Evolutionary conservation across 2,888 invertebrate species (phyloP), one percentile per base, ranked within the genome.

Genomic region (Sylvicola cinctus): DNA sequence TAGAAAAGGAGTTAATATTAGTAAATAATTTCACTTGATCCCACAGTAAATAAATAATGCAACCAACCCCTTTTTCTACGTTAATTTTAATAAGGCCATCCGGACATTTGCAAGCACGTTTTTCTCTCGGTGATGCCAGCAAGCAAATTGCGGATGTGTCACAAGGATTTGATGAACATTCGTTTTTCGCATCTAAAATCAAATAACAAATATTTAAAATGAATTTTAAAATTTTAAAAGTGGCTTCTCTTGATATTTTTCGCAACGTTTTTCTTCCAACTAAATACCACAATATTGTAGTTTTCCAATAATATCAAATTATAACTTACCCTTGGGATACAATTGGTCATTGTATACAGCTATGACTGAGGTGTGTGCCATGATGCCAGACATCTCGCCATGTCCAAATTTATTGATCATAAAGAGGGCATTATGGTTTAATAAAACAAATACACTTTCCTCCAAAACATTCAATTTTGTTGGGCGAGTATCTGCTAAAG

Each of bases 401-500:
- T 56, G 54, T 12, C 72, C 73, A 50, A 74, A 77, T 50, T 78
- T 78, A 46, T 71, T 64, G 54, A 76, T 56, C 43, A 65, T 63
- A 28, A 71, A 55, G 30, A 78, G 65, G 40, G 65, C 66, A 46
- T 74, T 68, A 33, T 65, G 66, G 45, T 70, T 70, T 3, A 74
- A 66, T 27, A 73, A 68, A 16, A 78, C 62, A 48, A 70, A 80
- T 10, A 78, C 49, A 38, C 57, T 62, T 46, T 78, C 74, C 51
- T 78, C 79, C 49, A 80, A 79, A 1, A 80, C 66, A 45, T 77
- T 78, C 23, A 81, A 55, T 51, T 70, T 71, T 49, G 66, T 70
- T 0, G 80, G 79, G 47, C 70, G 70, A 41, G 70, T 68, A 40
- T 61, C 63, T 51, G 47, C 45, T n/a, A n/a, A 56, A 50, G 32